Conservation (phyloP, 2,888 invertebrate species). For the Clivina fossor region DNA sequence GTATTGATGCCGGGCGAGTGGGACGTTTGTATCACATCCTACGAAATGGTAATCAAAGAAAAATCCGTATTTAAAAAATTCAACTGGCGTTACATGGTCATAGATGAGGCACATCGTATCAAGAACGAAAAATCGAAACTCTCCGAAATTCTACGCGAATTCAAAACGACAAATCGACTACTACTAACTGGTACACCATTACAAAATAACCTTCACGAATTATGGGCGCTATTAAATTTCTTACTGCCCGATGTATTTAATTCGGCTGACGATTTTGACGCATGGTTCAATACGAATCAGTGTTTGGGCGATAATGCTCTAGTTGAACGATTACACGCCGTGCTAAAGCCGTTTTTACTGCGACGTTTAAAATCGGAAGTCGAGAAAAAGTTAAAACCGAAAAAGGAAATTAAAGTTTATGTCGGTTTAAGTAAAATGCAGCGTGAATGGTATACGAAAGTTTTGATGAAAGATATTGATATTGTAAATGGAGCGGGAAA, state of each 20-base stretch:
- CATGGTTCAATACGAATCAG: conserved; percentile 96
- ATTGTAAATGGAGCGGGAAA: conserved; percentile 97
- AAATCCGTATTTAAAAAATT: conserved; percentile 97
- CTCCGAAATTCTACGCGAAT: conserved; percentile 93
- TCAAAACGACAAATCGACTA: conserved; percentile 93
- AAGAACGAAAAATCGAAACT: conserved; percentile 99
- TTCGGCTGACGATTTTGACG: conserved; percentile 96
- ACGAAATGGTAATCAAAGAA: conserved; percentile 98
- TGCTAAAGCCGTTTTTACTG: conserved; percentile 90
- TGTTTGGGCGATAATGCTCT: conserved; percentile 89
- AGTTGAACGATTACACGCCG: conserved; percentile 90
- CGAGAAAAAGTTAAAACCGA: conserved; percentile 93
- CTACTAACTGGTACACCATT: conserved; percentile 96
- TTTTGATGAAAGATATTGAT: conserved; percentile 98
- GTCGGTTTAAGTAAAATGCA: conserved; percentile 99
- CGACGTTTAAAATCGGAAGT: conserved; percentile 96
- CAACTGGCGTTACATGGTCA: conserved; percentile 99
- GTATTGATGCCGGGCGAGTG: conserved; percentile 93
- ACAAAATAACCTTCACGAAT: conserved; percentile 97
- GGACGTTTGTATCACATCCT: conserved; percentile 98
- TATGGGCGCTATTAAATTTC: conserved; percentile 98
- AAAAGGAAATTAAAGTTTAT: conserved; percentile 96
- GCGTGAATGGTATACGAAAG: conserved; percentile 98
- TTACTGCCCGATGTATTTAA: conserved; percentile 97
- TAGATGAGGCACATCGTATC: conserved; percentile 98